Percentiles rank a stretch among this genome's conserved stretches.
Evolutionary conservation across 2,797 vertebrate species (phyloP).

Genomic region (Ptychobarbus kaznakovi): DNA sequence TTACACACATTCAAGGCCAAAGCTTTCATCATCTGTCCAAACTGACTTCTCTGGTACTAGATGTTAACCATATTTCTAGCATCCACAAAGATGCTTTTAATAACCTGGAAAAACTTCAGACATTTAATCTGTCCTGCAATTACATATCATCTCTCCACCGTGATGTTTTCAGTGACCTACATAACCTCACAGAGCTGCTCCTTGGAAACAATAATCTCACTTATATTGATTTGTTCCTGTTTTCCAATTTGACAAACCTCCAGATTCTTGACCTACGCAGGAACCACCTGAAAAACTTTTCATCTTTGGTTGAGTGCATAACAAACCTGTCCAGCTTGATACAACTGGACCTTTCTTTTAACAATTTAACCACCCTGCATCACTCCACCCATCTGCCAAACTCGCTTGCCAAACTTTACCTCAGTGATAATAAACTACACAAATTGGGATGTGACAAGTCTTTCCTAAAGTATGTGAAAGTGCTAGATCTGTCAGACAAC

Average conservation of each 20-base stretch:
- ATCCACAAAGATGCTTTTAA: conserved; percentile 69
- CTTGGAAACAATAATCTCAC: conserved; percentile 72
- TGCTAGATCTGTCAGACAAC: conserved; percentile 78
- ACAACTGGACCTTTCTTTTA: conserved; percentile 72
- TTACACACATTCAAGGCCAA: conserved; percentile 58
- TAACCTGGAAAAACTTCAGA: conserved; percentile 67
- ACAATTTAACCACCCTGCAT: conserved; percentile 68
- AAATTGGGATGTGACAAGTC: conserved; percentile 66
- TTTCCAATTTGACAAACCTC: conserved; percentile 69
- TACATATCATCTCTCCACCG: conserved; percentile 63
- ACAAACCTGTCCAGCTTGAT: conserved; percentile 65
- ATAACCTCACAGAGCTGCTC: conserved; percentile 69
- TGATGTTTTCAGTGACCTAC: conserved; percentile 71
- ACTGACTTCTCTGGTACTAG: conserved; percentile 68
- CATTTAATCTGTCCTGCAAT: conserved; percentile 77
- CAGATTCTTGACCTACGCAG: conserved; percentile 64
- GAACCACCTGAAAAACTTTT: conserved; percentile 73
- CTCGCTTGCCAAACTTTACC: conserved; percentile 67
- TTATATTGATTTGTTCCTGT: conserved; percentile 68
- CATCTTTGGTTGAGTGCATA: conserved; percentile 69
- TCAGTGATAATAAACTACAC: conserved; percentile 70
- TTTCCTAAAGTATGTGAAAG: conserved; percentile 64
- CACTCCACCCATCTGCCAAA: conserved; percentile 70
- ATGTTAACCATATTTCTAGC: conserved; percentile 59
- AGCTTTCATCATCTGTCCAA: conserved; percentile 71